Percentiles rank a stretch among this genome's conserved stretches.
These are phyloP conservation scores for Diabrotica virgifera DNA, from an alignment of 1,140 invertebrate genomes.

Conservation along the genomic window DNA sequence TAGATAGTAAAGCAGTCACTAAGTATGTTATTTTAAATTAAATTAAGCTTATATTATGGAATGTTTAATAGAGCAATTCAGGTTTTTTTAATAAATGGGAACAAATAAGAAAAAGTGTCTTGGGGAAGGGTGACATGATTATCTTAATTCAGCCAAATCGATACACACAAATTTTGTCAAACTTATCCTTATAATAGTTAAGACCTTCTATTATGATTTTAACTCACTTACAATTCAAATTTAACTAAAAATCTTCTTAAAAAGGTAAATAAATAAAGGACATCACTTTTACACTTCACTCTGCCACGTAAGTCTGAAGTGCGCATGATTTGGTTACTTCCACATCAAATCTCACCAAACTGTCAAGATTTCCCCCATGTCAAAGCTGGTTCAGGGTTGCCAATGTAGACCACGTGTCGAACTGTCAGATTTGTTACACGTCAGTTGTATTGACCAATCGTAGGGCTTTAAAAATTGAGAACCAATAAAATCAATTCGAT, in stretches of 20 bases:
- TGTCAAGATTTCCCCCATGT: conserved; percentile 14
- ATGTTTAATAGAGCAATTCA: too few relatives aligned
- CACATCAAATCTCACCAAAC: conserved; percentile 43
- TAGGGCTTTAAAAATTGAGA: too few relatives aligned
- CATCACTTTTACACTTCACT: conserved; percentile 46
- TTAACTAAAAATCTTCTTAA: conserved; percentile 28
- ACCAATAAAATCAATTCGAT: too few relatives aligned
- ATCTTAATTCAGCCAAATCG: too few relatives aligned
- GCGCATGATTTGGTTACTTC: conserved; percentile 53
- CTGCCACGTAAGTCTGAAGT: conserved; percentile 61
- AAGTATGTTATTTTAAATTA: too few relatives aligned
- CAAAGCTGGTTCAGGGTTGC: not conserved
- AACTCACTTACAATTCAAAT: conserved; percentile 40
- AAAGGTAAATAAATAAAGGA: conserved; percentile 48
- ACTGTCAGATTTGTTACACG: not conserved
- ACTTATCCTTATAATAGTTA: too few relatives aligned
- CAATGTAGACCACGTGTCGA: not conserved
- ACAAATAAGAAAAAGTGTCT: too few relatives aligned
- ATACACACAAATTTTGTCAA: too few relatives aligned
- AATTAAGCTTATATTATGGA: too few relatives aligned
- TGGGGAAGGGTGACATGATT: too few relatives aligned
- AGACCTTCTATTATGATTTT: conserved; percentile 5
- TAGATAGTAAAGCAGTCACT: too few relatives aligned
- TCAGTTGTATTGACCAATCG: not conserved
- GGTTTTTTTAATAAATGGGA: too few relatives aligned